A percentile compares a stretch with the other conserved stretches of the same genome.
These are phyloP conservation scores for Cyanoramphus novaezelandiae DNA, from an alignment of 2,113 vertebrate species.

Conservation along the genomic window DNA sequence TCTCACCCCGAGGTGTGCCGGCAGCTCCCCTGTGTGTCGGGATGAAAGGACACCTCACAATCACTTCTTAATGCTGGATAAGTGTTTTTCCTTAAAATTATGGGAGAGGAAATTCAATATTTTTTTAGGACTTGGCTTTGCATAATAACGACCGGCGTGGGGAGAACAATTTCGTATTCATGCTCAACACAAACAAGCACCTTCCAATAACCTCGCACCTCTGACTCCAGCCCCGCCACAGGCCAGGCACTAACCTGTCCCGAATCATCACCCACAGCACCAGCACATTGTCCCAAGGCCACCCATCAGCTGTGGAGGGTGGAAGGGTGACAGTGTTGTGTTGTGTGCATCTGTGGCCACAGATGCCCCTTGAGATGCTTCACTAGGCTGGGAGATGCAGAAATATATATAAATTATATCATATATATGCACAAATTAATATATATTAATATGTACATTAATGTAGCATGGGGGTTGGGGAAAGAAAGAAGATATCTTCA, in stretches of 20 bases:
- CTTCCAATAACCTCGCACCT: not conserved
- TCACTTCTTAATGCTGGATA: not conserved
- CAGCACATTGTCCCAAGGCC: not conserved
- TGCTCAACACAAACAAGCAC: slow-evolving; percentile 4
- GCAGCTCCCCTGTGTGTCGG: not conserved
- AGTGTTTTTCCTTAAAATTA: slow-evolving; percentile 45
- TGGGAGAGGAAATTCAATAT: slow-evolving; percentile 63
- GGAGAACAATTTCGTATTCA: slow-evolving; percentile 63
- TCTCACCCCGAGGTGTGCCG: not conserved
- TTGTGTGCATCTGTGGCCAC: not conserved
- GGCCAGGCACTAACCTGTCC: not conserved
- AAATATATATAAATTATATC: not conserved
- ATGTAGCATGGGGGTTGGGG: accelerated
- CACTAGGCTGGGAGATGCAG: not conserved
- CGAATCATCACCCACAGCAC: accelerated
- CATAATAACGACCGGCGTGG: slow-evolving; percentile 1
- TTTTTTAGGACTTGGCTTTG: slow-evolving; percentile 66
- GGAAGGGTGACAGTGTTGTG: not conserved
- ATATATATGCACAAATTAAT: too few relatives aligned
- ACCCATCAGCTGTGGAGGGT: not conserved
- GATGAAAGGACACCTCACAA: slow-evolving; percentile 23
- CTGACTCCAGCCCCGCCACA: not conserved
- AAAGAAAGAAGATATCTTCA: not conserved
- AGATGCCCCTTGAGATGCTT: not conserved
- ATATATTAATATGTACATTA: not conserved